These are phyloP conservation scores for Crotalus helleri DNA, from an alignment of 2,113 vertebrate species.

Conservation along the genomic window DNA sequence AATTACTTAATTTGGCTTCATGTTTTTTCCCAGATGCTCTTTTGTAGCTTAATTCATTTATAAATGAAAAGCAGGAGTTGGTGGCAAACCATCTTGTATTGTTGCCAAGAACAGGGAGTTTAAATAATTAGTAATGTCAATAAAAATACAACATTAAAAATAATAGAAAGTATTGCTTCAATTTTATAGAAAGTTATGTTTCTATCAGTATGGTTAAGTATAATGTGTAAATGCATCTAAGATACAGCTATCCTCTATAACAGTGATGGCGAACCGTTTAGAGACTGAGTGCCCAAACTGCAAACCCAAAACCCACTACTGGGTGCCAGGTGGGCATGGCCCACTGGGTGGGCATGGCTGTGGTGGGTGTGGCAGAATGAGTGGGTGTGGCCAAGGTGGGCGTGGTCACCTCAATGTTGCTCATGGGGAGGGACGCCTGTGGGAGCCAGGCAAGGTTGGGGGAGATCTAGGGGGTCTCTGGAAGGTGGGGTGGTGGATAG, in stretches of 20 bases:
- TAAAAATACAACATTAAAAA: neutral
- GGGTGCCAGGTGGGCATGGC: no score
- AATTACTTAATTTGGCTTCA: conserved; percentile 56
- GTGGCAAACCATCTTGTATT: conserved; percentile 17
- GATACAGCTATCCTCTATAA: neutral
- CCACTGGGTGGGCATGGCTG: no score
- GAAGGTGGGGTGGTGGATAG: no score
- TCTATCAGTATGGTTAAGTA: neutral
- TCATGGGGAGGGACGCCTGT: no score
- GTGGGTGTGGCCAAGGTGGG: no score
- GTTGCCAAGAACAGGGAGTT: neutral
- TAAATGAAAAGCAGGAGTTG: conserved; percentile 1
- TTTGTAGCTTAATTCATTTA: conserved; percentile 22
- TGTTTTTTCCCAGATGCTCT: conserved; percentile 31
- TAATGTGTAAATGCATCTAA: neutral
- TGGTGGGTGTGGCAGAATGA: no score
- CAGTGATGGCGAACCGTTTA: no score
- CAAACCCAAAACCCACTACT: no score
- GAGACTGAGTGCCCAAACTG: no score
- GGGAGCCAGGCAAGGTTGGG: no score
- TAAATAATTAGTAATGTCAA: neutral
- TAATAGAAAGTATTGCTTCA: neutral
- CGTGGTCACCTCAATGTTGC: no score
- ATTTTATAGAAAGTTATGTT: neutral
- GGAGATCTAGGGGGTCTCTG: no score